Percentiles rank a stretch among this genome's conserved stretches.
Evolutionary conservation across 2,888 invertebrate genomes (phyloP).

Genomic region (Xanthia togata): DNA sequence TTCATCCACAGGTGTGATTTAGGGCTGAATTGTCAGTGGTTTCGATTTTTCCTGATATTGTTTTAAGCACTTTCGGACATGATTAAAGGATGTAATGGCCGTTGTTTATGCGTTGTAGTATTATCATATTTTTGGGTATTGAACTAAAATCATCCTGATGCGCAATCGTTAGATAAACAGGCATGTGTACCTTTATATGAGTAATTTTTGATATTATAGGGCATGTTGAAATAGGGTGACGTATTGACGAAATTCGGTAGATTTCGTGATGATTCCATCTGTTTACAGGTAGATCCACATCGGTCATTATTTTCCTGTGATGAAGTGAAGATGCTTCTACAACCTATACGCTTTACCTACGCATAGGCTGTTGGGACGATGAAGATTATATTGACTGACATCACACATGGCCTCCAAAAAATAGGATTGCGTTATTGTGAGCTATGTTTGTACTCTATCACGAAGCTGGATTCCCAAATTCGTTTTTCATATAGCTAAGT

Average conservation of each 20-base stretch:
- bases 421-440: background rate
- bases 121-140: conserved; percentile 13
- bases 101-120: conserved; percentile 11
- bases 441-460: background rate
- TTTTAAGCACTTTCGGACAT: conserved; percentile 22
- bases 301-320: background rate
- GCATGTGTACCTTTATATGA: conserved; percentile 29
- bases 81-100: conserved; percentile 22
- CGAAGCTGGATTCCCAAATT: background rate
- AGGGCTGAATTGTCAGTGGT: conserved; percentile 9
- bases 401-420: background rate
- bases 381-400: background rate
- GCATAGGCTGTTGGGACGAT: background rate
- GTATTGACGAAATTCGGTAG: conserved; percentile 7
- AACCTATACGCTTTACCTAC: background rate
- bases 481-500: background rate
- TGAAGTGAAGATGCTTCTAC: background rate
- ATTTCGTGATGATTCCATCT: conserved; percentile 13
- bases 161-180: conserved; percentile 24
- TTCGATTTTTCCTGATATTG: conserved; percentile 31
- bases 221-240: conserved; percentile 21
- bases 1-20: background rate
- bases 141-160: conserved; percentile 9
- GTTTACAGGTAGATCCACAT: background rate
- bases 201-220: conserved; percentile 20